These are phyloP conservation scores for Cyprinodon brontotheroides DNA, from an alignment of 2,113 vertebrate species.

Conservation along the genomic window DNA sequence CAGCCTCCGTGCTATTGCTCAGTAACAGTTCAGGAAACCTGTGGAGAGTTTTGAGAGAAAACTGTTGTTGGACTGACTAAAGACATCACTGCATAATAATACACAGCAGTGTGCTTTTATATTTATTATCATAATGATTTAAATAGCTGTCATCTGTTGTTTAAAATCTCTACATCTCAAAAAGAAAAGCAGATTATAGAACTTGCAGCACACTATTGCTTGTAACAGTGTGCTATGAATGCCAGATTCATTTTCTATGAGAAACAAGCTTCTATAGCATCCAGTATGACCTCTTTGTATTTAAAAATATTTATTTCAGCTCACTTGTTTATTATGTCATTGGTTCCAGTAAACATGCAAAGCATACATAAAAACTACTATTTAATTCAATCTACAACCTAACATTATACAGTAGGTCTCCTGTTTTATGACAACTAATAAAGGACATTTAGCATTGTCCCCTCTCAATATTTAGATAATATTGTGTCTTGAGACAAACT, in stretches of 20 bases:
- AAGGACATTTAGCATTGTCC: too few relatives aligned
- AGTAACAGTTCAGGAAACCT: background rate
- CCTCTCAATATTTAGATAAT: background rate
- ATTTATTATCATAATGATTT: background rate
- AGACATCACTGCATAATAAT: background rate
- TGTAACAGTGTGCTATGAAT: too few relatives aligned
- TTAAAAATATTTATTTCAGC: too few relatives aligned
- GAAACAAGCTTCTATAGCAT: too few relatives aligned
- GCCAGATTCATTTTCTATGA: too few relatives aligned
- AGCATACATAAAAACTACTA: too few relatives aligned
- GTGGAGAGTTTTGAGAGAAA: background rate
- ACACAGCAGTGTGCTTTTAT: background rate
- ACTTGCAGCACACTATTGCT: background rate
- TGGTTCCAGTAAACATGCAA: too few relatives aligned
- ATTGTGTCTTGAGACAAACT: slow-evolving; percentile 21
- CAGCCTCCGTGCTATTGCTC: background rate
- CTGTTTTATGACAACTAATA: too few relatives aligned
- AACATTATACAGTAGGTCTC: too few relatives aligned
- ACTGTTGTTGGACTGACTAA: background rate
- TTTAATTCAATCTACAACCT: too few relatives aligned
- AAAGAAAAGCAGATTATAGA: background rate
- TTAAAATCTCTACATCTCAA: background rate
- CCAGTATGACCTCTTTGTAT: too few relatives aligned
- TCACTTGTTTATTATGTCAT: too few relatives aligned
- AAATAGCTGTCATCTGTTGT: background rate